Base-by-base conservation (phyloP, 2,888 invertebrate species). In the Trimorus sp. region DNA sequence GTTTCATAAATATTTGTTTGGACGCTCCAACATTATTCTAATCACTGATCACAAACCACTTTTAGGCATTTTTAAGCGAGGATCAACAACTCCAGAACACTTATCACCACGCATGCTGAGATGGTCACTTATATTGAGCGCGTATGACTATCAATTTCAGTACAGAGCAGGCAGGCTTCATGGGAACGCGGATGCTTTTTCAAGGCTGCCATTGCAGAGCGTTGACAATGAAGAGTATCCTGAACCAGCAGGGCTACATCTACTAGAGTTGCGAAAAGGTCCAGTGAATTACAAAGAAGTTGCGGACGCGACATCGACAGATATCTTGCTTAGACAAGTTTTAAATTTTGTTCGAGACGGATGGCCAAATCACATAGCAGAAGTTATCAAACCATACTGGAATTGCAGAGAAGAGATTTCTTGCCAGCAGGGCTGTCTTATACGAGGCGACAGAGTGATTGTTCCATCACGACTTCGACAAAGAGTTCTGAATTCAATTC, bases 151-250 rank as follows among this genome's bases (percentile, higher is more conserved):
- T n/a, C n/a, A n/a, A n/a, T n/a, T n/a, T n/a, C n/a, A n/a, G n/a
- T n/a, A n/a, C n/a, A n/a, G n/a, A n/a, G n/a, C n/a, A n/a, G n/a
- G n/a, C n/a, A n/a, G 56, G 1, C 54, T 53, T 8, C 59, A 74
- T 45, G 56, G 65, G 0, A 74, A 74, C 1, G 74, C 65, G 5
- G 74, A 65, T 36, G 68, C 68, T n/a, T 45, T 75, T 4, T 68
- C 60, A 2, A 6, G 68, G 37, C 45, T 92, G 89, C n/a, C 92
- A 85, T 77, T 90, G 91, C 15, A 91, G 12, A 1, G 36, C 14
- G 7, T 7, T 2, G 0, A 12, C 4, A 12, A 45, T 6, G 56
- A 48, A 1, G 51, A 74, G 36, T 74, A 38, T 48, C 65, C 54
- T 4, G 74, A 63, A 14, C 62, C 62, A 11, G 26, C 15, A 7